Percentiles rank a stretch among this genome's conserved stretches.
phyloP scores from a whole-genome alignment of 2,797 vertebrate species.

The Emydoidea blandingii region DNA sequence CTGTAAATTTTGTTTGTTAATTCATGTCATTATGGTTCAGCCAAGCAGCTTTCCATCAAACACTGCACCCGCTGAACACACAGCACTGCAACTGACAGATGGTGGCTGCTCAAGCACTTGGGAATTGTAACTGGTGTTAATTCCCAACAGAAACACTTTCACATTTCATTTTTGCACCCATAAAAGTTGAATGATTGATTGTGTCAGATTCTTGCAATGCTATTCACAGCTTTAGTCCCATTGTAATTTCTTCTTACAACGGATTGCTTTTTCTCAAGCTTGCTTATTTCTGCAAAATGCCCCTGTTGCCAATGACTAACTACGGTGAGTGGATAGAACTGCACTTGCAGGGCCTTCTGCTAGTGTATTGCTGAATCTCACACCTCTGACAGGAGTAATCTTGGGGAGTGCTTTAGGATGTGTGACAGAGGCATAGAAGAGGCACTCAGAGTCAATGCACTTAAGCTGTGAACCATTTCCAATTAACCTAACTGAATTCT shows the following conservation, averaged over 20 bases:
- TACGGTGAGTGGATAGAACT: not conserved
- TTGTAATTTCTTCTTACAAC: not conserved
- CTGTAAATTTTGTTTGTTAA: not conserved
- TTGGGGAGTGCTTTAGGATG: not conserved
- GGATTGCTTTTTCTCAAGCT: not conserved
- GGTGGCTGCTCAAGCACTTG: not conserved
- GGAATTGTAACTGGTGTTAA: not conserved
- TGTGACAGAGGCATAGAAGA: slow-evolving; percentile 29
- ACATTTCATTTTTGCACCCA: not conserved
- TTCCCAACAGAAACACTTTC: not conserved
- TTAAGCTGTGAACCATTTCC: slow-evolving; percentile 3
- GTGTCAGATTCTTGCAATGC: not conserved
- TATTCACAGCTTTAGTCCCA: not conserved
- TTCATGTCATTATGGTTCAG: not conserved
- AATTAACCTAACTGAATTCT: not conserved
- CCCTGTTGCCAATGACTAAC: not conserved
- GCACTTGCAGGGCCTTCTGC: not conserved
- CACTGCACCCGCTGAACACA: not conserved
- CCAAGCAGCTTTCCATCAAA: not conserved
- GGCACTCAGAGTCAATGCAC: slow-evolving; percentile 28
- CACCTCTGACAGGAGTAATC: slow-evolving; percentile 40
- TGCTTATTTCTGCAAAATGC: not conserved
- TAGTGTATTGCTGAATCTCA: slow-evolving; percentile 39
- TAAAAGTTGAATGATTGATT: not conserved
- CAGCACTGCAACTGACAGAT: not conserved